Base-by-base conservation (phyloP, 2,888 invertebrate genomes). In the Cryptocephalus moraei region DNA sequence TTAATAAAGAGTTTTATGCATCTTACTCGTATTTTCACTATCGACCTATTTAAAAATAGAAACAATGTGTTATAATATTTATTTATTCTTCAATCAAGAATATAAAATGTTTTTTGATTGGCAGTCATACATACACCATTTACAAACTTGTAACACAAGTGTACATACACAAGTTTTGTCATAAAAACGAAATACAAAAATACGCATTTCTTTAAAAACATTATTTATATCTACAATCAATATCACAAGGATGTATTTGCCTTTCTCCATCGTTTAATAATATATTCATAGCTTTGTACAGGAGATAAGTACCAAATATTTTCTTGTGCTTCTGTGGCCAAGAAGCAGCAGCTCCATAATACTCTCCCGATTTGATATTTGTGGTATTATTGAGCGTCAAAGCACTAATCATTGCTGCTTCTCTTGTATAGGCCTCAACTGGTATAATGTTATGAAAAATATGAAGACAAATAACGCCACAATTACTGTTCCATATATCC, bases 401-500 rank as follows among this genome's bases (percentile, higher is more conserved):
- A 0, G 91, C 90, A 59, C 91, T 90, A n/a, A 97, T 93, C 80
- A 97, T 94, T 8, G 90, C 82, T 0, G 95, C 95, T 69, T 97
- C 97, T 52, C 95, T 75, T 0, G 93, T 92, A 57, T 86, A 91
- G 0, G 97, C 96, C 68, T 97, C 97, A 0, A 84, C 88, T 0
- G 92, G 86, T 43, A 91, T 84, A 1, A 88, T 82, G 68, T 93
- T 92, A 61, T 91, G 91, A 66, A 92, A 96, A 40, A 93, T 79
- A 60, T 91, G 91, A 1, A 96, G 73, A 48, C 93, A 92, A 1
- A 96, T 81, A 0, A 97, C 93, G 1, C 96, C 96, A n/a, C 78
- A 73, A 46, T 83, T 82, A 54, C 77, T 75, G 1, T 79, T 75
- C 96, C 96, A 97, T 52, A 97, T 90, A 59, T 89, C 83, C 9